Percentiles rank a stretch among this genome's conserved stretches.
These are phyloP conservation scores for Morpho helenor DNA, from an alignment of 2,888 invertebrate species.

Conservation along the genomic window DNA sequence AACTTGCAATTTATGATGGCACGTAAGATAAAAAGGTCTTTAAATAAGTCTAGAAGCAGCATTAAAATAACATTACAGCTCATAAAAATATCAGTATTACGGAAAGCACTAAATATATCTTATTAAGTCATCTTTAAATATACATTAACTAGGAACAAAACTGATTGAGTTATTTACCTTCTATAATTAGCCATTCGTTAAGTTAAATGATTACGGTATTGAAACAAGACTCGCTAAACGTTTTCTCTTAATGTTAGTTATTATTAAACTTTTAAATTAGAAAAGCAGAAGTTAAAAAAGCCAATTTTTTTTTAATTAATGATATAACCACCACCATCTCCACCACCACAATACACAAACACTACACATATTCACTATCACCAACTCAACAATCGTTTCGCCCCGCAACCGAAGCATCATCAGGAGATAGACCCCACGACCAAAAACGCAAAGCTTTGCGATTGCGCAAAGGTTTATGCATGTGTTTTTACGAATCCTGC, in stretches of 20 bases:
- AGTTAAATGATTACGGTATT: background rate
- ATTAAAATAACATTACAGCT: constrained; percentile 45
- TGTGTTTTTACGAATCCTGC: too few relatives aligned
- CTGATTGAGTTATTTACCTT: constrained; percentile 12
- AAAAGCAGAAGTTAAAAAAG: background rate
- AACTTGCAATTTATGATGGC: constrained; percentile 40
- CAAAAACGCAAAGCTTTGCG: too few relatives aligned
- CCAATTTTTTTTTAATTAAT: too few relatives aligned
- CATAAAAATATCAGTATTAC: constrained; percentile 42
- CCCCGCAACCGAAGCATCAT: too few relatives aligned
- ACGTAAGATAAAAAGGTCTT: constrained; percentile 33
- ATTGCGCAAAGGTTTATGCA: too few relatives aligned
- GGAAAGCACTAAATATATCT: constrained; percentile 46
- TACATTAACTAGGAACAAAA: constrained; percentile 36
- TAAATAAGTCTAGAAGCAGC: constrained; percentile 35
- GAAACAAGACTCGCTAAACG: too few relatives aligned
- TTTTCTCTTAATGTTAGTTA: background rate
- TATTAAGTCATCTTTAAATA: constrained; percentile 51
- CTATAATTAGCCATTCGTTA: constrained; percentile 19
- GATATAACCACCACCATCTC: too few relatives aligned
- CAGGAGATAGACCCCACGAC: too few relatives aligned
- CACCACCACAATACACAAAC: too few relatives aligned
- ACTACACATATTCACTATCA: too few relatives aligned
- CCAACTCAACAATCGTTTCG: too few relatives aligned
- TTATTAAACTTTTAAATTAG: background rate